phyloP scores from a whole-genome alignment of 1,140 invertebrate species.

The Drosophila sucinea region DNA sequence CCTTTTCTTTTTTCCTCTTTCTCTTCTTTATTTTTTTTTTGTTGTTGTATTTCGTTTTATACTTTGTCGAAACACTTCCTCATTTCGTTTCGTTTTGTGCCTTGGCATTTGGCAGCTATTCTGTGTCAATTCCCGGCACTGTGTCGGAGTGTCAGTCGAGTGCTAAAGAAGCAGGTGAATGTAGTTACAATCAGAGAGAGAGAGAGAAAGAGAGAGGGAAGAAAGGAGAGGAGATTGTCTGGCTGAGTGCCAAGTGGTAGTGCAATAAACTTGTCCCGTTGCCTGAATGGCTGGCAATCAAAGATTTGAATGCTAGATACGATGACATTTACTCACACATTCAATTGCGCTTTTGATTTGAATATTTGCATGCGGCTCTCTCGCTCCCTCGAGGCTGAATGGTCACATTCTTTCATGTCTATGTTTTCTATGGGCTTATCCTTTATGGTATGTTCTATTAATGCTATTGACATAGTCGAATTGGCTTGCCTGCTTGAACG shows the following conservation, averaged over 20 bases:
- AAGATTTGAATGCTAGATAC: slow-evolving; percentile 82
- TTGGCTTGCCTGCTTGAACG: slow-evolving; percentile 53
- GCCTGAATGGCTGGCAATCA: slow-evolving; percentile 80
- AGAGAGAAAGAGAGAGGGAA: slow-evolving; percentile 6
- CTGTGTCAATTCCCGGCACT: slow-evolving; percentile 76
- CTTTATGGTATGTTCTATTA: slow-evolving; percentile 27
- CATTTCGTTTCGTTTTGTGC: slow-evolving; percentile 78
- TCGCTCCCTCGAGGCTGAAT: slow-evolving; percentile 22
- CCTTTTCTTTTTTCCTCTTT: not conserved
- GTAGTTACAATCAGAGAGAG: not conserved
- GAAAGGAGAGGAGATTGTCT: slow-evolving; percentile 18
- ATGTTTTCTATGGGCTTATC: slow-evolving; percentile 30
- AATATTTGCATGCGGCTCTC: slow-evolving; percentile 70
- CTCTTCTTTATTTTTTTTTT: slow-evolving; percentile 20
- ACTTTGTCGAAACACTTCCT: slow-evolving; percentile 65
- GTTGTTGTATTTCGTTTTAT: slow-evolving; percentile 26
- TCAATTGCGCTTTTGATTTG: slow-evolving; percentile 80
- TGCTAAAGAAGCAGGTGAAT: slow-evolving; percentile 61
- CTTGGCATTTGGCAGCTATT: slow-evolving; percentile 75
- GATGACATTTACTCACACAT: slow-evolving; percentile 81
- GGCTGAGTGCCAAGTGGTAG: slow-evolving; percentile 77
- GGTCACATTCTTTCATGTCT: slow-evolving; percentile 54
- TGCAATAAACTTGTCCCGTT: slow-evolving; percentile 72
- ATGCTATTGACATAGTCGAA: slow-evolving; percentile 70
- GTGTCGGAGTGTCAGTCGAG: slow-evolving; percentile 69